phyloP scores from a whole-genome alignment of 2,888 invertebrate genomes.

The Phalangium opilio region DNA sequence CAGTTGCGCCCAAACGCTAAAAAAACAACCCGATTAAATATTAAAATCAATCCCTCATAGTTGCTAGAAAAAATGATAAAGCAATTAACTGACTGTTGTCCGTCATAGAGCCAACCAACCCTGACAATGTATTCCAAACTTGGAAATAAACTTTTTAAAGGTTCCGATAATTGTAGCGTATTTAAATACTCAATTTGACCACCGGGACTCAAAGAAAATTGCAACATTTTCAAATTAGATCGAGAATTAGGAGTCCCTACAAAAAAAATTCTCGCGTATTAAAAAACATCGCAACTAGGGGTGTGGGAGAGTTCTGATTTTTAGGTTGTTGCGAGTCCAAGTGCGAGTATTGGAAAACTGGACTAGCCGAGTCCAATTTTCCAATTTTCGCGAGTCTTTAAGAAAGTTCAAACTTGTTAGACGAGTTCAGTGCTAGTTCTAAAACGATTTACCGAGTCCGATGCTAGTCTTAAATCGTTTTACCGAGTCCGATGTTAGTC shows the following conservation, averaged over 20 bases:
- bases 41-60: not conserved
- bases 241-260: slow-evolving; percentile 72
- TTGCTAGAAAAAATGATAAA: too few relatives aligned
- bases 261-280: not conserved
- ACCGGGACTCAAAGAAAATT: slow-evolving; percentile 37
- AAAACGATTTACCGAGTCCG: too few relatives aligned
- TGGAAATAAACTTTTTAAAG: slow-evolving; percentile 61
- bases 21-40: too few relatives aligned
- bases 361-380: too few relatives aligned
- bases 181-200: slow-evolving; percentile 45
- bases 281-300: not conserved
- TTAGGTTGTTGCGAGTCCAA: not conserved
- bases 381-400: too few relatives aligned
- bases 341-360: too few relatives aligned
- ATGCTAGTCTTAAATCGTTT: too few relatives aligned
- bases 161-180: slow-evolving; percentile 56
- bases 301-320: not conserved
- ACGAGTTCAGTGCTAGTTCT: too few relatives aligned
- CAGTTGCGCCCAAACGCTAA: slow-evolving; percentile 80
- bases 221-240: slow-evolving; percentile 63
- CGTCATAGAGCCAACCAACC: slow-evolving; percentile 88
- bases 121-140: slow-evolving; percentile 91
- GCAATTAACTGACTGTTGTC: slow-evolving; percentile 65
- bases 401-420: too few relatives aligned
- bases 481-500: too few relatives aligned